Evolutionary conservation across 1,140 invertebrate genomes (phyloP), one percentile per base, ranked within the genome.

Genomic region (Limonius californicus): DNA sequence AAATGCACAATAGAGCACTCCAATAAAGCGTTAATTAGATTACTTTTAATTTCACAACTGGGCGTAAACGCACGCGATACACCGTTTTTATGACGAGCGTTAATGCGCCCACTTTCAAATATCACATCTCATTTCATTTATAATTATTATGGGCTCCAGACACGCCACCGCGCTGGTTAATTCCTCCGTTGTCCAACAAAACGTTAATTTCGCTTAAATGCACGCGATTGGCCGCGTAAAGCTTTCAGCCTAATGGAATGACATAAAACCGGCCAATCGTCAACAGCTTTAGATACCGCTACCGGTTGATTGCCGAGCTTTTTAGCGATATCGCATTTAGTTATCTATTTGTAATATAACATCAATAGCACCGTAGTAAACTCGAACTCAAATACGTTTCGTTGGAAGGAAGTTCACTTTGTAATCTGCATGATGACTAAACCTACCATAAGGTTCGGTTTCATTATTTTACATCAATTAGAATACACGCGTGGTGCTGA

Each of bases 1-100:
- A 57, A 47, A 59, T 55, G 64, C 50, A 69, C 65, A 63, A 65
- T 64, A 68, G 58, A 62, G 66, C 66, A 70, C 68, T 70, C 68
- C 63, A 67, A 65, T 68, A 70, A 69, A 70, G 62, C 66, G 66
- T 68, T 70, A 70, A 70, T 70, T 70, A 70, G 68, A 70, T 70
- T 70, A 70, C 59, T 70, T 65, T 68, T 68, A 70, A 68, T 67
- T 68, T 56, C 35, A 30, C 54, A 55, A 57, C 54, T 55, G 54
- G 54, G 54, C 54, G 30, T 35, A 2, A 14, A 27, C 21, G 20
- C 61, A 62, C 61, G 61, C 61, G 54, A 57, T 57, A 62, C 61
- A 62, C 53, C 56, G 64, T 69, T 69, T 69, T 69, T 69, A 68
- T 68, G 63, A 66, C 57, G 43, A 60, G 61, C 67, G 65, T 64